Evolutionary conservation across 2,888 invertebrate species (phyloP).

Genomic region (Drosophila picticornis): DNA sequence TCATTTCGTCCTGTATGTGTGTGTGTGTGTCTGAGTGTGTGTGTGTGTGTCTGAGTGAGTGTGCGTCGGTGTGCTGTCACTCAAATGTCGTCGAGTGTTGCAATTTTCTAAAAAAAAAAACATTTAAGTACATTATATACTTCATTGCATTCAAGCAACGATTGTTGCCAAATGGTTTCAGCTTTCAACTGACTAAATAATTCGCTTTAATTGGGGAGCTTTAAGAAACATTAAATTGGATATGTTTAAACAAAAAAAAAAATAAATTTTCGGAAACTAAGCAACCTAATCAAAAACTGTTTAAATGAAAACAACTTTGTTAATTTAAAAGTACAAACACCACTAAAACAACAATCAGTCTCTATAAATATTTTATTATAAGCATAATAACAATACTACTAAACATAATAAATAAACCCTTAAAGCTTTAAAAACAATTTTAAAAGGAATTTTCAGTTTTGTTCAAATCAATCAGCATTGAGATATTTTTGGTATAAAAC

Average conservation of each 20-base stretch:
- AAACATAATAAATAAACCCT: too few relatives aligned
- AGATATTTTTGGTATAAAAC: neutral
- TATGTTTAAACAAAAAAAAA: neutral
- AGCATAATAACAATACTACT: too few relatives aligned
- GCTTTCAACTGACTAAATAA: neutral
- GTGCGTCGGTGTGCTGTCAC: constrained; percentile 59
- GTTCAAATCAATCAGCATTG: neutral
- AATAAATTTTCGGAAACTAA: neutral
- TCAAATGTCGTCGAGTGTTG: constrained; percentile 63
- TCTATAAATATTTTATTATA: too few relatives aligned
- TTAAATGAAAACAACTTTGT: neutral
- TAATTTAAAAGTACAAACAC: neutral
- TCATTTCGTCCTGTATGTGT: neutral
- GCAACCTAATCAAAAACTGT: neutral
- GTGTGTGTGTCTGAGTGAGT: constrained; percentile 23
- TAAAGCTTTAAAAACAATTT: neutral
- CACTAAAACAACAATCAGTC: neutral
- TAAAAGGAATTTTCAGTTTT: neutral
- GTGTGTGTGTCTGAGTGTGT: constrained; percentile 7
- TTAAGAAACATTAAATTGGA: too few relatives aligned
- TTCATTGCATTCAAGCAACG: constrained; percentile 19
- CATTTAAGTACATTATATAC: constrained; percentile 31
- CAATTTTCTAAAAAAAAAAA: constrained; percentile 38
- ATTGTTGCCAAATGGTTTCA: constrained; percentile 36
- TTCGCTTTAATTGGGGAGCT: neutral